These are phyloP conservation scores for Drosophila leontia DNA, from an alignment of 1,140 invertebrate species.

Conservation along the genomic window DNA sequence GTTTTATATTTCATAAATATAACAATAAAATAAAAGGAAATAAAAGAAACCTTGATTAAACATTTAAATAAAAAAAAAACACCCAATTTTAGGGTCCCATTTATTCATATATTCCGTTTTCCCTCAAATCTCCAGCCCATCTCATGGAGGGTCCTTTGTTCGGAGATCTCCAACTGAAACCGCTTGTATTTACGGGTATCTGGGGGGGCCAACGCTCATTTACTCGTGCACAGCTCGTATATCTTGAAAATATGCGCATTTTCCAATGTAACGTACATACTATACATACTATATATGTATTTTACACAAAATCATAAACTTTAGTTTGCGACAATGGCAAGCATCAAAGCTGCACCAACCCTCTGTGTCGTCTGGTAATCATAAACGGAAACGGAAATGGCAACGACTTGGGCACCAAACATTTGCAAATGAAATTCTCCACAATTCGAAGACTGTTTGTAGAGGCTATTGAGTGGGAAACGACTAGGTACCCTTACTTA, in stretches of 20 bases:
- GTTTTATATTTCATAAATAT: background rate
- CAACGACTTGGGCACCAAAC: conserved; percentile 29
- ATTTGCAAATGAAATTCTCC: background rate
- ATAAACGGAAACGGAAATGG: conserved; percentile 40
- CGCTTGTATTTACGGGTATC: conserved; percentile 24
- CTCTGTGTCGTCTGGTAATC: conserved; percentile 13
- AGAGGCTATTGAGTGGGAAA: background rate
- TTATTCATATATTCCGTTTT: background rate
- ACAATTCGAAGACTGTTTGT: conserved; percentile 12
- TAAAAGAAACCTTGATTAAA: background rate
- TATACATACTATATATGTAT: background rate
- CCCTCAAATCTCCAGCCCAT: background rate
- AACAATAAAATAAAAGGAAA: background rate
- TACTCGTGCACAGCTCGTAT: conserved; percentile 20
- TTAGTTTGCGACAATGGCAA: conserved; percentile 13
- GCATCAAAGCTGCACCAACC: background rate
- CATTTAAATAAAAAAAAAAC: background rate
- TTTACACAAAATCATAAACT: conserved; percentile 31
- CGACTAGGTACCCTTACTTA: too few species aligned
- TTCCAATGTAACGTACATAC: background rate
- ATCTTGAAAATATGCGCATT: conserved; percentile 28
- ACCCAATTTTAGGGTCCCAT: background rate
- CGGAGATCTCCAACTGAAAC: conserved; percentile 21
- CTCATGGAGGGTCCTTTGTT: conserved; percentile 1
- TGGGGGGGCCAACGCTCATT: conserved; percentile 4